Conservation (phyloP, 2,113 vertebrate genomes). For the Nibea coibor region DNA sequence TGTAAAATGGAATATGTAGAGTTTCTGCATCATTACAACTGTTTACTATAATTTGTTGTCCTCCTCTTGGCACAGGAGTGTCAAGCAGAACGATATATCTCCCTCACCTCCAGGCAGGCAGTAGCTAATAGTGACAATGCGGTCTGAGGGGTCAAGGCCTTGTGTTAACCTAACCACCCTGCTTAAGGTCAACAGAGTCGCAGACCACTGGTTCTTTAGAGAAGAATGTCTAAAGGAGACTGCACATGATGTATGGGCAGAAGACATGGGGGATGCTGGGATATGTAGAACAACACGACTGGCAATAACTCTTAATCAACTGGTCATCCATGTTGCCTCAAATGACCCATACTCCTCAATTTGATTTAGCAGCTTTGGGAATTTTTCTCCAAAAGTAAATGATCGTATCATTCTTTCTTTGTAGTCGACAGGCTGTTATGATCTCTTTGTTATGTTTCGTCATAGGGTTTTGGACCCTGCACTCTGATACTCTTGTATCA, state of each 20-base stretch:
- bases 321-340: too few relatives aligned
- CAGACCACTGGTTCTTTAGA: slow-evolving; percentile 27
- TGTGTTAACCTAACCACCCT: slow-evolving; percentile 47
- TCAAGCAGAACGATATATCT: slow-evolving; percentile 33
- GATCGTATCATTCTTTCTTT: not conserved
- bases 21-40: not conserved
- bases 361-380: not conserved
- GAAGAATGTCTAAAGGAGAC: slow-evolving; percentile 12
- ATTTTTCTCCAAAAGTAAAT: not conserved
- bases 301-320: not conserved
- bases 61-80: slow-evolving; percentile 1
- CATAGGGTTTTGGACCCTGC: not conserved
- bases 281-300: not conserved
- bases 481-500: slow-evolving; percentile 32
- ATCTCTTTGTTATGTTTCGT: slow-evolving; percentile 22
- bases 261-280: not conserved
- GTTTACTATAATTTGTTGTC: not conserved
- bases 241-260: slow-evolving; percentile 34
- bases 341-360: not conserved
- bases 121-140: slow-evolving; percentile 46
- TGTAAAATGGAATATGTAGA: not conserved
- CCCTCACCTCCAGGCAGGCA: slow-evolving; percentile 11
- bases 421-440: not conserved
- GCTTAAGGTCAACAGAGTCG: slow-evolving; percentile 51
- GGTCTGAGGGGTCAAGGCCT: slow-evolving; percentile 52